Evolutionary conservation across 2,888 invertebrate genomes (phyloP).

Genomic region (Dynastes hyllus): DNA sequence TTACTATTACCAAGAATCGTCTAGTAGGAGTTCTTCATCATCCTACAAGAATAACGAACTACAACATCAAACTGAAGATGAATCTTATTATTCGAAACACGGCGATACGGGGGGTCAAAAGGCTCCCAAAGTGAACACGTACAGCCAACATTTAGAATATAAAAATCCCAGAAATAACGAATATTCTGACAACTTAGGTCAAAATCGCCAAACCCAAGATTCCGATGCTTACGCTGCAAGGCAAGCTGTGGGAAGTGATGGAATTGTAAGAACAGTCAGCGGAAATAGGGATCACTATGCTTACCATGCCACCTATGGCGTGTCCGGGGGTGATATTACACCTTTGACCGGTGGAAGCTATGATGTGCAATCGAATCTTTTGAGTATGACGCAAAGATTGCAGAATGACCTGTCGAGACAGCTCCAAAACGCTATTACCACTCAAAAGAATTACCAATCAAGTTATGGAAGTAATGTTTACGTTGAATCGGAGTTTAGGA

Average conservation of each 20-base stretch:
- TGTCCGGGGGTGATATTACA: conserved; percentile 38
- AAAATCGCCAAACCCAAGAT: conserved; percentile 9
- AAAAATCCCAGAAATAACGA: conserved; percentile 63
- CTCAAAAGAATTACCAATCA: conserved; percentile 14
- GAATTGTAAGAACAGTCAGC: conserved; percentile 17
- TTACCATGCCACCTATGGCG: conserved; percentile 44
- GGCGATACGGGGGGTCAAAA: conserved; percentile 67
- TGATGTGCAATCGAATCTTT: conserved; percentile 51
- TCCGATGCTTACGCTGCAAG: conserved; percentile 34
- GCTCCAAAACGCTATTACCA: conserved; percentile 61
- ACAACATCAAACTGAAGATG: conserved; percentile 68
- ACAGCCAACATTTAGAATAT: conserved; percentile 68
- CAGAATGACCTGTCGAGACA: conserved; percentile 65
- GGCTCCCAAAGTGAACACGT: conserved; percentile 66
- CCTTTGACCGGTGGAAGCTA: conserved; percentile 37
- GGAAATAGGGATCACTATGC: conserved; percentile 40
- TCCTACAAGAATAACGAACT: conserved; percentile 68
- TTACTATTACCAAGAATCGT: conserved; percentile 68
- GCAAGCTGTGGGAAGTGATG: conserved; percentile 29
- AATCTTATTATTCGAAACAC: conserved; percentile 67
- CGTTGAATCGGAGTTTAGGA: conserved; percentile 58
- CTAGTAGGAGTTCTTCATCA: conserved; percentile 67
- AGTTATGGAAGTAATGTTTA: conserved; percentile 35
- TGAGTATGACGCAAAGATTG: conserved; percentile 58
- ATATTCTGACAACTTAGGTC: background rate